A percentile compares a stretch with the other conserved stretches of the same genome.
Evolutionary conservation across 2,888 invertebrate genomes (phyloP).

Genomic region (Dolichopus griseipennis): DNA sequence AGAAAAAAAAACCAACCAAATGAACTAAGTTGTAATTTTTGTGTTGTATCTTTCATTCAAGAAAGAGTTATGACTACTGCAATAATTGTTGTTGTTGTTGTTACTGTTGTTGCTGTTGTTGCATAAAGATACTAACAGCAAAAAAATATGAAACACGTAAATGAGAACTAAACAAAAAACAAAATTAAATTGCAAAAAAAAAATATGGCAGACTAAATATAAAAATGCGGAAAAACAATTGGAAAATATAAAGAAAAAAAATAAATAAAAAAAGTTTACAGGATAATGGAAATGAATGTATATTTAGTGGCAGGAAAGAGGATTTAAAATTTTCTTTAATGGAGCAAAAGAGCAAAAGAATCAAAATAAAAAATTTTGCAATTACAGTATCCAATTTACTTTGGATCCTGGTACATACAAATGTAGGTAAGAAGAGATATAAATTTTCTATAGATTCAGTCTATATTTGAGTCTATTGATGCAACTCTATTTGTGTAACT

Average conservation of each 20-base stretch:
- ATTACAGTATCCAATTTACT: background rate
- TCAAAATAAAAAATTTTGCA: background rate
- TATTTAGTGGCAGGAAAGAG: background rate
- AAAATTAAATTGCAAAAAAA: background rate
- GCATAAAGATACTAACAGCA: no score
- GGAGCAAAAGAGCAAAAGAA: background rate
- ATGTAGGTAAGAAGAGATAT: no score
- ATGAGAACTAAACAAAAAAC: no score
- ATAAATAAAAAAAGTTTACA: background rate
- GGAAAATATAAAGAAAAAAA: background rate
- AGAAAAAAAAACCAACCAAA: no score
- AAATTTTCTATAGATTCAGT: no score
- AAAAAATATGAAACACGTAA: no score
- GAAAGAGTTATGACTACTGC: background rate
- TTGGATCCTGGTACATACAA: background rate
- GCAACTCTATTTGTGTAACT: no score
- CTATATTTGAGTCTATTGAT: no score
- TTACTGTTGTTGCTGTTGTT: background rate
- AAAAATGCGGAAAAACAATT: slow-evolving; percentile 6
- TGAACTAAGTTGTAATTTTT: no score
- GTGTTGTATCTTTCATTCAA: background rate
- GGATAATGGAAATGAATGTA: slow-evolving; percentile 3
- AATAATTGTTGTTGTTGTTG: background rate
- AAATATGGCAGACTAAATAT: background rate
- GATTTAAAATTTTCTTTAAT: slow-evolving; percentile 2